A percentile compares a stretch with the other conserved stretches of the same genome.
Conservation (phyloP, 30 jellyfish, hydroid and myxozoan species). For the Hydractinia echinata region DNA sequence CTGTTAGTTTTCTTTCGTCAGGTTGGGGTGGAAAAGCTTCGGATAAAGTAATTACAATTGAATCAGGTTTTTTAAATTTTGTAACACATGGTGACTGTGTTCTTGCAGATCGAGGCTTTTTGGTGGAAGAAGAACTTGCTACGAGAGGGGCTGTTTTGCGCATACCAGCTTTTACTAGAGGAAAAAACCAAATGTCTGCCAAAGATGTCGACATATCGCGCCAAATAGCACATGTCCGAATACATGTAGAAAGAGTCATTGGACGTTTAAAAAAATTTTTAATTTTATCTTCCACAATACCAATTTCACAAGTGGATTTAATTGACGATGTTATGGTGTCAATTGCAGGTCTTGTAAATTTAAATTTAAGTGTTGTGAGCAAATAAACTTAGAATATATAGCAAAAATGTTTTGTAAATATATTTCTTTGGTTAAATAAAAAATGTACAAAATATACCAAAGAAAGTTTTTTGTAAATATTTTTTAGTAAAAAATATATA, state of each 20-base stretch:
- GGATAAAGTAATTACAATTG: conserved; percentile 49
- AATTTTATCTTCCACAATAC: conserved; percentile 35
- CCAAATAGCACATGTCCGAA: conserved; percentile 51
- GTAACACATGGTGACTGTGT: no score
- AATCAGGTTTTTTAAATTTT: conserved; percentile 44
- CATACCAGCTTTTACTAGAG: conserved; percentile 63
- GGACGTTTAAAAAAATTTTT: conserved; percentile 46
- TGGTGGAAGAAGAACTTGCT: conserved; percentile 31
- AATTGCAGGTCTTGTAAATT: no score
- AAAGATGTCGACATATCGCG: conserved; percentile 47
- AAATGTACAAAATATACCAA: no score
- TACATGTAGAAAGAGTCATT: conserved; percentile 62
- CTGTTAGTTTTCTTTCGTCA: conserved; percentile 44
- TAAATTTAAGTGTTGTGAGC: no score
- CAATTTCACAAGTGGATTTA: conserved; percentile 51
- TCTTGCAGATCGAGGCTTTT: conserved; percentile 75
- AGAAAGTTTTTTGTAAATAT: no score
- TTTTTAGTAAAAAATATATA: no score
- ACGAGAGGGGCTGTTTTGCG: conserved; percentile 48
- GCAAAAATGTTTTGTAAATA: no score
- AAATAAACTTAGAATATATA: no score
- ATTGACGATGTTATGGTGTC: conserved; percentile 40
- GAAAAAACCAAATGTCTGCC: conserved; percentile 51
- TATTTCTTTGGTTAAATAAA: not conserved
- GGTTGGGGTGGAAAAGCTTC: conserved; percentile 77